phyloP scores from a whole-genome alignment of 2,797 vertebrate species.

The Kryptopterus vitreolus region DNA sequence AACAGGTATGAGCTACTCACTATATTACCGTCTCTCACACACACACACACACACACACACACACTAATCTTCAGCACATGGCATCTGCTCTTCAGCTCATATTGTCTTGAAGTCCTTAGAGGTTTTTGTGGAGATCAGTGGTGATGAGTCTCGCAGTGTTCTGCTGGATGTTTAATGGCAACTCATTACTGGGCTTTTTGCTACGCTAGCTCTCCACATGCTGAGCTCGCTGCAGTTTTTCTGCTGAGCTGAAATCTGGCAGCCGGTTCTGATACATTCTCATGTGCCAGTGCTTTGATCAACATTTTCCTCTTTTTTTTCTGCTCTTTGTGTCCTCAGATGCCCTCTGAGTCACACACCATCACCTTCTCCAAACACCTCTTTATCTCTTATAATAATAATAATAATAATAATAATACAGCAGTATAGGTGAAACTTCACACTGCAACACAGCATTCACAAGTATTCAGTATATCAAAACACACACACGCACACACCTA shows the following conservation, averaged over 20 bases:
- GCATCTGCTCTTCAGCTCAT: not conserved
- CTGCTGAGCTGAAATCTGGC: not conserved
- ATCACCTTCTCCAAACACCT: not conserved
- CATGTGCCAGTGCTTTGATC: conserved; percentile 1
- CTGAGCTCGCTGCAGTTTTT: not conserved
- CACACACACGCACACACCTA: no score
- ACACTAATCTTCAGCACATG: no score
- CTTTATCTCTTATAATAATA: no score
- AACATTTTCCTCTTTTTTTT: not conserved
- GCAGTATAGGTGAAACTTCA: no score
- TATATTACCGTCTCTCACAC: no score
- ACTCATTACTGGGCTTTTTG: not conserved
- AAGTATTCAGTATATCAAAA: no score
- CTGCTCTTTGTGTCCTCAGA: not conserved
- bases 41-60: no score
- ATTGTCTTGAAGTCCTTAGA: not conserved
- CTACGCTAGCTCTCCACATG: not conserved
- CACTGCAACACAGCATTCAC: no score
- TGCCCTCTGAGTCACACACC: no score
- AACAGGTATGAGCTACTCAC: no score
- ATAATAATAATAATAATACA: no score
- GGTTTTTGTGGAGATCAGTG: not conserved
- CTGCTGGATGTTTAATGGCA: not conserved
- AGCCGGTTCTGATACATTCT: not conserved
- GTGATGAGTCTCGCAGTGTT: not conserved